Evolutionary conservation across 2,888 invertebrate species (phyloP), one percentile per base, ranked within the genome.

Genomic region (Mesorhabditis spiculigera): DNA sequence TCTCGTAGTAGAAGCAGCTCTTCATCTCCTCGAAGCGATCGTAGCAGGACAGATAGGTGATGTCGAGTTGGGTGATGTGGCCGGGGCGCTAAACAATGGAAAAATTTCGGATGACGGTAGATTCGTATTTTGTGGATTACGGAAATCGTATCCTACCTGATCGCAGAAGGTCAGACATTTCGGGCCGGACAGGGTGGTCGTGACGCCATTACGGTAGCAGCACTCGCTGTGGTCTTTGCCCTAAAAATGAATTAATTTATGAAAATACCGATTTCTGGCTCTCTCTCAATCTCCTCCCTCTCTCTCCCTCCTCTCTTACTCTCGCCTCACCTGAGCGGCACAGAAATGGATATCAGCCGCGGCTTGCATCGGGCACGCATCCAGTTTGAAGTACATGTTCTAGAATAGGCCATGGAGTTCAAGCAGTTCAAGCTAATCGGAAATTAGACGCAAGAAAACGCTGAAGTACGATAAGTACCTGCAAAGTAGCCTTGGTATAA

Each of bases 361-460:
- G 5, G 84, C 84, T 71, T 84, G 84, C 82, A 84, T 81, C 64
- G 84, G 84, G 67, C 84, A 84, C 58, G 74, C 64, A 73, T 84
- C 84, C 43, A 77, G 77, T 64, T 84, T 83, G 81, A 84, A 83
- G 76, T 84, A 84, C 84, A 84, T 84, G 67, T 82, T 79, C 80
- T 80, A 66, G 63, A 78, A 72, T 43, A n/a, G 6, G 8, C 8
- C 58, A 3, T 10, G 2, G n/a, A 50, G 10, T 50, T 50, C 10
- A 2, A 50, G n/a, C 58, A 50, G n/a, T 50, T 13, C n/a, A 50
- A 50, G 10, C 8, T 63, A 13, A 62, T 28, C 8, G 13, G 16
- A 5, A n/a, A 42, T 1, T n/a, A 44, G 13, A 16, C 10, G 10
- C 58, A 13, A n/a, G 8, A 50, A 50, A 10, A n/a, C 58, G 10